These are phyloP conservation scores for Tipula unca DNA, from an alignment of 2,888 invertebrate genomes.

Conservation along the genomic window DNA sequence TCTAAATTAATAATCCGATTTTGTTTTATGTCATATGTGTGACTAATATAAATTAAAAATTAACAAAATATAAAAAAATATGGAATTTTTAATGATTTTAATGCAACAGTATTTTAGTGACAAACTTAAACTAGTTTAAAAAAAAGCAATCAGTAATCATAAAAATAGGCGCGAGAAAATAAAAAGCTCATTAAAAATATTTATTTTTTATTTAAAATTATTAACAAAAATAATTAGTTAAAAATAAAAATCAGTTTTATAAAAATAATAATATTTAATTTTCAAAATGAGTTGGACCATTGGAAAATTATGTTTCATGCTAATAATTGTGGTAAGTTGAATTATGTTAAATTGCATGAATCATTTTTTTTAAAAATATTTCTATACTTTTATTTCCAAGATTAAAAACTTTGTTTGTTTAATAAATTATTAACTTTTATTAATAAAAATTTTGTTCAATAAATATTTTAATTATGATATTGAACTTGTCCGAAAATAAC, in stretches of 20 bases:
- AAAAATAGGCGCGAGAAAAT: background rate
- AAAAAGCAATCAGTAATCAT: background rate
- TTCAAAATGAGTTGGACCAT: slow-evolving; percentile 18
- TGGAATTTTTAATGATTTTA: background rate
- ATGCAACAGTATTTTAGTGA: background rate
- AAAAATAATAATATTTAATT: background rate
- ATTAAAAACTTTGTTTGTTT: background rate
- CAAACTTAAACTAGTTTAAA: background rate
- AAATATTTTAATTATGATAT: background rate
- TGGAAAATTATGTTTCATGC: background rate
- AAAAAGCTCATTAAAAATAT: background rate
- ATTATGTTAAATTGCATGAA: background rate
- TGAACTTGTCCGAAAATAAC: background rate
- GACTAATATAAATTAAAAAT: background rate
- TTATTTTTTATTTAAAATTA: background rate
- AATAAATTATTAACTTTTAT: background rate
- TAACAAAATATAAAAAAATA: background rate
- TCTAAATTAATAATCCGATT: background rate
- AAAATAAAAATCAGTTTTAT: background rate
- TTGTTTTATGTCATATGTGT: background rate
- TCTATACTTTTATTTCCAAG: background rate
- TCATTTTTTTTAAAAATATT: background rate
- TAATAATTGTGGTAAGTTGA: background rate
- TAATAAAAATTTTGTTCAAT: background rate
- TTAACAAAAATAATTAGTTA: background rate